Percentiles rank a stretch among this genome's conserved stretches.
phyloP scores from a whole-genome alignment of 2,888 invertebrate genomes.

The Lepidocyrtinus sp. region DNA sequence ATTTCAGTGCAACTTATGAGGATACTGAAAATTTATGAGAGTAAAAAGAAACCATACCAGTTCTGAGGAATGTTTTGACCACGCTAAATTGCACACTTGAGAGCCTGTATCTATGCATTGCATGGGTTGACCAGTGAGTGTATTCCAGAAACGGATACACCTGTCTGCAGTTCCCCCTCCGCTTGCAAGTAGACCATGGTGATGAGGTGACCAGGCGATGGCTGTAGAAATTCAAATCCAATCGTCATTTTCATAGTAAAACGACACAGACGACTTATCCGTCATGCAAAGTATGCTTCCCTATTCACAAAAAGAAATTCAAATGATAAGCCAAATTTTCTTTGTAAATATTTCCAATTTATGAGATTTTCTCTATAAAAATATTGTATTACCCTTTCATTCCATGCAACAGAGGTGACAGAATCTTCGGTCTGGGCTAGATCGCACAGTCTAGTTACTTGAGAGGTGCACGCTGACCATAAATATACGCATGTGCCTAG shows the following conservation, averaged over 20 bases:
- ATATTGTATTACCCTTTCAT: slow-evolving; percentile 89
- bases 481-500: slow-evolving; percentile 97
- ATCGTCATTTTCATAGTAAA: no score
- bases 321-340: neutral
- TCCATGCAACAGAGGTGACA: slow-evolving; percentile 99
- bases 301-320: slow-evolving; percentile 70
- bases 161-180: slow-evolving; percentile 99
- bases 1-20: neutral
- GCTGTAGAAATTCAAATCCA: slow-evolving; percentile 75
- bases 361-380: no score
- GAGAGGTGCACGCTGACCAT: slow-evolving; percentile 99
- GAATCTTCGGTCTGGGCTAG: slow-evolving; percentile 93
- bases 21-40: slow-evolving; percentile 20
- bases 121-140: slow-evolving; percentile 97
- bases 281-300: no score
- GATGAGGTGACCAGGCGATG: slow-evolving; percentile 99
- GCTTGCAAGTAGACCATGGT: slow-evolving; percentile 94
- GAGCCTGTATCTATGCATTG: slow-evolving; percentile 98
- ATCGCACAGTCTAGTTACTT: slow-evolving; percentile 97
- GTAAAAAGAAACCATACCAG: slow-evolving; percentile 77
- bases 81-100: slow-evolving; percentile 98
- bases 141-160: slow-evolving; percentile 96
- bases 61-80: slow-evolving; percentile 99
- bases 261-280: no score
- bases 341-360: no score